Percentiles rank a stretch among this genome's conserved stretches.
phyloP scores from a whole-genome alignment of 2,797 vertebrate genomes.

The Octomys mimax region DNA sequence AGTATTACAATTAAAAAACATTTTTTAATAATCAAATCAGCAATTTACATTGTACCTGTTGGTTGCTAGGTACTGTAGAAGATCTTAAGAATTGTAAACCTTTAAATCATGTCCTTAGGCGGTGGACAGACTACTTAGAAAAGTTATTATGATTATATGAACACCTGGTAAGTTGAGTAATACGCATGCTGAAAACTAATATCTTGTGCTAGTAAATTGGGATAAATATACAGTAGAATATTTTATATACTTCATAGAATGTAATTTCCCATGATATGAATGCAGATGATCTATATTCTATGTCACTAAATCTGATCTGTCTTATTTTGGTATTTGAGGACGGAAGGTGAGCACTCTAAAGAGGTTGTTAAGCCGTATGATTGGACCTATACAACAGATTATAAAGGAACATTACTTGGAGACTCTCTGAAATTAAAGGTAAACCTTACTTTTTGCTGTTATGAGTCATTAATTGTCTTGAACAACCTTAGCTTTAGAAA shows the following conservation, averaged over 20 bases:
- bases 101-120: neutral
- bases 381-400: constrained; percentile 99
- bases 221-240: neutral
- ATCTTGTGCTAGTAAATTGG: neutral
- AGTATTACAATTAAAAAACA: constrained; percentile 45
- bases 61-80: neutral
- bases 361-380: constrained; percentile 96
- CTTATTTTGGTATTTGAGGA: constrained; percentile 87
- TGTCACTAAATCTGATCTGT: constrained; percentile 36
- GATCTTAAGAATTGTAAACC: neutral
- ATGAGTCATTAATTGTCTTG: constrained; percentile 1
- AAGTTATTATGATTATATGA: neutral
- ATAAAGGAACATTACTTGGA: constrained; percentile 96
- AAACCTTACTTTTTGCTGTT: constrained; percentile 58
- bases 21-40: neutral
- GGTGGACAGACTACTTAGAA: neutral
- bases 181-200: neutral
- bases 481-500: neutral
- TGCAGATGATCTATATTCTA: neutral
- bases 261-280: constrained; percentile 1
- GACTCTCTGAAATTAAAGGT: constrained; percentile 93
- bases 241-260: neutral
- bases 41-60: constrained; percentile 4
- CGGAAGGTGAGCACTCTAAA: constrained; percentile 96
- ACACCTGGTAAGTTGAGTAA: neutral